These are phyloP conservation scores for Euzetes globulus DNA, from an alignment of 2,888 invertebrate species.

Conservation along the genomic window DNA sequence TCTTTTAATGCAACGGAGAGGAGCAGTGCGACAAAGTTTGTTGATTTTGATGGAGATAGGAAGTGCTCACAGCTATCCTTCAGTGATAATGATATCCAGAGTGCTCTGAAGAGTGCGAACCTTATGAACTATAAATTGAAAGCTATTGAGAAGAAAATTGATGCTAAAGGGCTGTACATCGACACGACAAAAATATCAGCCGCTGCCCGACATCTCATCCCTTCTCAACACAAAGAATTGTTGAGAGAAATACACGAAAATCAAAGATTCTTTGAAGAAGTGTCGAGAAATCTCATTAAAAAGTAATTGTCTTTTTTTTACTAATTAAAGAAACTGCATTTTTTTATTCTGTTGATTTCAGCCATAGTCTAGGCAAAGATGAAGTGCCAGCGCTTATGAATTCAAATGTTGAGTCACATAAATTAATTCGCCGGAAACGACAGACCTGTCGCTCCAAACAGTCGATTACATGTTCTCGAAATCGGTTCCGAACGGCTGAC, in stretches of 20 bases:
- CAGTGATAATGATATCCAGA: slow-evolving; percentile 26
- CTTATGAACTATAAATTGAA: not conserved
- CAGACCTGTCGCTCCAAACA: slow-evolving; percentile 29
- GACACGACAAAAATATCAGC: slow-evolving; percentile 31
- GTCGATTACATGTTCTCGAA: slow-evolving; percentile 15
- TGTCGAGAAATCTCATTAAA: slow-evolving; percentile 30
- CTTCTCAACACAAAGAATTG: slow-evolving; percentile 2
- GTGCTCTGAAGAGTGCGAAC: not conserved
- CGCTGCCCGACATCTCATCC: slow-evolving; percentile 31
- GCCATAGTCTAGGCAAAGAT: slow-evolving; percentile 22
- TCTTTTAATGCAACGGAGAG: not conserved
- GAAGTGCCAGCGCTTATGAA: slow-evolving; percentile 21
- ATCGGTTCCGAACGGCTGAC: slow-evolving; percentile 35
- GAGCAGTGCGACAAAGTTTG: not conserved
- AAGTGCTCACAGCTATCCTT: slow-evolving; percentile 25
- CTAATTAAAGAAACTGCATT: no score
- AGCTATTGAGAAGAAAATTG: slow-evolving; percentile 12
- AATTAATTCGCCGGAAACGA: slow-evolving; percentile 20
- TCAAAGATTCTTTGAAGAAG: slow-evolving; percentile 33
- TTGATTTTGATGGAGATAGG: not conserved
- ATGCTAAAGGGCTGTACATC: not conserved
- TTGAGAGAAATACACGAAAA: slow-evolving; percentile 21
- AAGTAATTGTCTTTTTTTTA: slow-evolving; percentile 27
- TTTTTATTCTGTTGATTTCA: no score
- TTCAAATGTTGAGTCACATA: not conserved